Evolutionary conservation across 2,888 invertebrate species (phyloP), one percentile per base, ranked within the genome.

Genomic region (Cheilosia scutellata): DNA sequence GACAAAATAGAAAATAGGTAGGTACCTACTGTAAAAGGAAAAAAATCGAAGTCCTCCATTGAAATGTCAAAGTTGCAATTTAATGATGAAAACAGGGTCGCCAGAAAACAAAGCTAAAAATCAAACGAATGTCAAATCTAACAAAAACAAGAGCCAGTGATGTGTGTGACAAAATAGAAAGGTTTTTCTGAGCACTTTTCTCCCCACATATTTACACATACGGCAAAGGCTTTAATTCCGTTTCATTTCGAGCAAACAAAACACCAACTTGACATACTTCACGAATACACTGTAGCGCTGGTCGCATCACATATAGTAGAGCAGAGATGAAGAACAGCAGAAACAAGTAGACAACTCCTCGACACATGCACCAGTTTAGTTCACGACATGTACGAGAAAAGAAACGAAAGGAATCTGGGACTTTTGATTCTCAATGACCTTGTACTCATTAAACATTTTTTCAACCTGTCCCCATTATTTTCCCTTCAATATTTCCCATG

Each of bases 401-500:
- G 33, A 44, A 72, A 49, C n/a, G 60, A 13, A 57, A 66, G 44
- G 77, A 74, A 87, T 87, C 82, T 87, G 82, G 87, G 74, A 87
- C 87, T 87, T 82, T 87, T 82, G 77, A 82, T 87, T 77, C 78
- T 68, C 82, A 82, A 78, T 82, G 87, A 87, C 87, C 87, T 87
- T 87, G 87, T 87, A 82, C 82, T 82, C 87, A 78, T 87, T 87
- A 78, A 78, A 72, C 58, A 76, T 53, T 76, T 77, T 86, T 77
- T 55, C 75, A 4, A 76, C 51, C 53, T 33, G 37, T 66, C 62
- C 51, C 31, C 31, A 37, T 4, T 29, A 11, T 49, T 58, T 76
- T 77, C 63, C 29, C 62, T 82, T 66, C 37, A 57, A 70, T 66
- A 42, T 71, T 71, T 65, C 71, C 55, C 60, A 72, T 57, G 66